Evolutionary conservation across 2,113 vertebrate genomes (phyloP).

Genomic region (Cricetomys ansorgei): DNA sequence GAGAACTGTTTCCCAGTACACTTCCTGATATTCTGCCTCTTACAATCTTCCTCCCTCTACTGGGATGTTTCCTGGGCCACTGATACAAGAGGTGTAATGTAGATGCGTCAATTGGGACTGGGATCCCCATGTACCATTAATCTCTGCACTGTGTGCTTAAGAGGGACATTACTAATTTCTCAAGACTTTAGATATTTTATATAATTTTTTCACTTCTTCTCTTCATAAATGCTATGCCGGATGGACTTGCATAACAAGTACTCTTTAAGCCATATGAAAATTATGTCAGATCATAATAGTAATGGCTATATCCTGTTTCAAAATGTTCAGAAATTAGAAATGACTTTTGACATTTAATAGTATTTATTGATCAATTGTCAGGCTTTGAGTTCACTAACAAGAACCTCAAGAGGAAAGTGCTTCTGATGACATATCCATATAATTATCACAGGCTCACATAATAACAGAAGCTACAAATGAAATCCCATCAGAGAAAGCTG

Average conservation of each 20-base stretch:
- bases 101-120: neutral
- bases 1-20: too few species aligned
- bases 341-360: neutral
- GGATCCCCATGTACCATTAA: neutral
- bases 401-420: neutral
- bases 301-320: neutral
- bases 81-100: too few species aligned
- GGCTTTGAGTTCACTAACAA: neutral
- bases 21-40: too few species aligned
- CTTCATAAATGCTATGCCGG: neutral
- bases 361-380: neutral
- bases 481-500: slow-evolving; percentile 8
- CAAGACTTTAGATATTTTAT: neutral
- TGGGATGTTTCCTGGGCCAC: neutral
- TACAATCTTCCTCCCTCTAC: too few species aligned
- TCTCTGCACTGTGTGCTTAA: neutral
- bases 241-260: neutral
- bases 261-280: neutral
- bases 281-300: neutral
- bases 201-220: neutral
- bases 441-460: neutral
- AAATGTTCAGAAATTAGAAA: neutral
- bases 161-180: neutral
- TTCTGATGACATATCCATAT: neutral
- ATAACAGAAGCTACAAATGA: neutral